These are phyloP conservation scores for Hydrolagus affinis DNA, from an alignment of 2,113 vertebrate genomes.

Conservation along the genomic window DNA sequence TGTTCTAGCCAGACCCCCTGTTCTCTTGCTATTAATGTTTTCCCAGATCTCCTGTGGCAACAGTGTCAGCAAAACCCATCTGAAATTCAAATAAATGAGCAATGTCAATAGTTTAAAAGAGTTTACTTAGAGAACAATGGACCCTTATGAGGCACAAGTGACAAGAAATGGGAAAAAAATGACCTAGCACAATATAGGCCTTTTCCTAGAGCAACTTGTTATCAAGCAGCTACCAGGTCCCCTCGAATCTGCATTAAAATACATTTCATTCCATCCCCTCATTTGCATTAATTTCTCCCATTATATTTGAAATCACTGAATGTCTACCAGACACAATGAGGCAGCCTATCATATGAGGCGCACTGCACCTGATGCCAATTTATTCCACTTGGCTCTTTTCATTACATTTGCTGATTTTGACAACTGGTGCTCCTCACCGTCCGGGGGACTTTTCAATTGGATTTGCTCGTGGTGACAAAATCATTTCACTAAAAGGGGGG, in stretches of 20 bases:
- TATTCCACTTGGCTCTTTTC: conserved; percentile 75
- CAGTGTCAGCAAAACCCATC: conserved; percentile 53
- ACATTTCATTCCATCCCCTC: conserved; percentile 92
- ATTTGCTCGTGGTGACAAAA: conserved; percentile 93
- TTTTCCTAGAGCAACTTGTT: conserved; percentile 97
- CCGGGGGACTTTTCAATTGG: conserved; percentile 84
- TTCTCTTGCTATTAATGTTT: conserved; percentile 86
- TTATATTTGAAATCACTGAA: conserved; percentile 95
- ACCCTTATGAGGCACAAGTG: conserved; percentile 90
- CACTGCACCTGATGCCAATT: conserved; percentile 96
- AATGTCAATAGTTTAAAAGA: conserved; percentile 98
- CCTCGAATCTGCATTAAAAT: conserved; percentile 99
- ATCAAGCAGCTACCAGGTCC: conserved; percentile 91
- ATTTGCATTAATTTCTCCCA: conserved; percentile 99
- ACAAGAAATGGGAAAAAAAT: conserved; percentile 83
- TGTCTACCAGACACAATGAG: conserved; percentile 89
- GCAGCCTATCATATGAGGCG: conserved; percentile 74
- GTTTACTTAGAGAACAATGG: conserved; percentile 96
- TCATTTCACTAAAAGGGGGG: conserved; percentile 67
- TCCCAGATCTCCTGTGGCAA: conserved; percentile 73
- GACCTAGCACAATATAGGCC: conserved; percentile 92
- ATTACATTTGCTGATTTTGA: conserved; percentile 75
- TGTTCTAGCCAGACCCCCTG: conserved; percentile 62
- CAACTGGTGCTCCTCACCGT: conserved; percentile 73
- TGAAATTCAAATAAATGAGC: conserved; percentile 94